A percentile compares a stretch with the other conserved stretches of the same genome.
These are phyloP conservation scores for Chelidonichthys spinosus DNA, from an alignment of 2,797 vertebrate genomes.

Conservation along the genomic window DNA sequence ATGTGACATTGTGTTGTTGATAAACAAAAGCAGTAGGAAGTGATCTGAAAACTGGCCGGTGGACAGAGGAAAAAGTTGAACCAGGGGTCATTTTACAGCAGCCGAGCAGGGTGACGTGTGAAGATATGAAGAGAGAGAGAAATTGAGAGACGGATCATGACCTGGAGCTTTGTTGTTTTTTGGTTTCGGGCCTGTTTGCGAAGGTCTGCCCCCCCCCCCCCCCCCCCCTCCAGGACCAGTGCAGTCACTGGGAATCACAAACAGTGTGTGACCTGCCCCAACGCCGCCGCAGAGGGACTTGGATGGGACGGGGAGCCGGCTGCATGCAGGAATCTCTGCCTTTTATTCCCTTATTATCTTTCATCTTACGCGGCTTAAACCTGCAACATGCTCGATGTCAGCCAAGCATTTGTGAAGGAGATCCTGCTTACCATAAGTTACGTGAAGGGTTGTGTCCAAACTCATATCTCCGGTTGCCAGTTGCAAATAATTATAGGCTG, in stretches of 20 bases:
- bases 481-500: constrained; percentile 26
- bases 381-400: constrained; percentile 1
- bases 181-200: constrained; percentile 63
- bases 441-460: constrained; percentile 8
- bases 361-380: neutral
- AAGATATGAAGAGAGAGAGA: neutral
- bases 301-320: constrained; percentile 43
- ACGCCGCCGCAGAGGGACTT: constrained; percentile 53
- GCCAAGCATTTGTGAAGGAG: constrained; percentile 1
- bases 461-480: constrained; percentile 17
- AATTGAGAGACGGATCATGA: constrained; percentile 38
- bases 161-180: constrained; percentile 46
- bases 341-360: constrained; percentile 16
- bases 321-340: constrained; percentile 51
- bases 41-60: constrained; percentile 46
- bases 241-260: constrained; percentile 80
- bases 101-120: neutral
- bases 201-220: constrained; percentile 46
- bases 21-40: constrained; percentile 44
- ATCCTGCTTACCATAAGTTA: constrained; percentile 17
- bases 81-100: constrained; percentile 42
- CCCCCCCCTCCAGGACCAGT: constrained; percentile 47
- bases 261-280: constrained; percentile 74
- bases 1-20: constrained; percentile 35
- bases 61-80: constrained; percentile 48